Conservation (phyloP, 2,888 invertebrate genomes). For the Plemyria rubiginata region DNA sequence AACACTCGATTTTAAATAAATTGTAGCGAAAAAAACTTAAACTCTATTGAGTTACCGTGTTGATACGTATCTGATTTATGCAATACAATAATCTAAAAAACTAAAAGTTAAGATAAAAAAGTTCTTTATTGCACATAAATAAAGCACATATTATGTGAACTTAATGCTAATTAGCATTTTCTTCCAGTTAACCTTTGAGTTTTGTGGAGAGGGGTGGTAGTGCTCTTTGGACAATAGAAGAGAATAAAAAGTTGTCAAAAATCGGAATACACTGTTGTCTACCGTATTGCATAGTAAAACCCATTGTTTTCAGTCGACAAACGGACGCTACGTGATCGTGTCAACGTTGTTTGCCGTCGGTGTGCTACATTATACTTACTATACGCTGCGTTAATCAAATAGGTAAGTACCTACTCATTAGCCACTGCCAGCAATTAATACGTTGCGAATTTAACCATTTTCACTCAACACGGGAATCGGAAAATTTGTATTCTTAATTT, state of each 20-base stretch:
- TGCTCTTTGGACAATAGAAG: no score
- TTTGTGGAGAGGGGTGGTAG: no score
- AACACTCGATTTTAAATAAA: no score
- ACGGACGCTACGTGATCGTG: conserved; percentile 23
- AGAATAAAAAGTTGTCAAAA: not conserved
- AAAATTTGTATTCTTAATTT: not conserved
- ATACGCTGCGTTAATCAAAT: conserved; percentile 20
- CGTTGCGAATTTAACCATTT: conserved; percentile 3
- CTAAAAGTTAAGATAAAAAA: no score
- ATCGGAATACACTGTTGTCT: not conserved
- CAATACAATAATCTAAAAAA: no score
- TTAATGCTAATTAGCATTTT: no score
- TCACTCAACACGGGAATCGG: not conserved
- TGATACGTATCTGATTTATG: no score
- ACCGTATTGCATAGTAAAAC: conserved; percentile 2
- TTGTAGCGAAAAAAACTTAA: no score
- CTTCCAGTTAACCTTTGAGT: no score
- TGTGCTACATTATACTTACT: conserved; percentile 22
- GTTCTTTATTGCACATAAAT: no score
- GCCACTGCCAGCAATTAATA: conserved; percentile 16
- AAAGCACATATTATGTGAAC: no score
- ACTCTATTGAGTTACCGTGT: no score
- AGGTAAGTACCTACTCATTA: conserved; percentile 34
- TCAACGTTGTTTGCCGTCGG: conserved; percentile 25
- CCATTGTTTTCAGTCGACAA: conserved; percentile 36